phyloP scores from a whole-genome alignment of 2,888 invertebrate species.

The Cantharis rufa region DNA sequence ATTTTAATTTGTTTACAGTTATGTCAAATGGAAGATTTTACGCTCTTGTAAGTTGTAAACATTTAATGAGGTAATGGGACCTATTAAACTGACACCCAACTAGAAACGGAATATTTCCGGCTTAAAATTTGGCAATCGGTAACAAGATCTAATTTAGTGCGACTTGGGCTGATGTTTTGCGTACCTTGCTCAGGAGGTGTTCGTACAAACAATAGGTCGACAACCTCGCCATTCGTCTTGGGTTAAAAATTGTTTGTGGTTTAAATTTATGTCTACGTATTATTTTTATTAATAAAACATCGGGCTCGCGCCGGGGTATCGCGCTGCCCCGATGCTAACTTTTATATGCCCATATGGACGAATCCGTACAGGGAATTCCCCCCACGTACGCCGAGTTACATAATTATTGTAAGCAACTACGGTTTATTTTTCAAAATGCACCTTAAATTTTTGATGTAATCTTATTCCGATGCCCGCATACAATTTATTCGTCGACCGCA shows the following conservation, averaged over 20 bases:
- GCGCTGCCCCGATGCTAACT: not conserved
- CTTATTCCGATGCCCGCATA: not conserved
- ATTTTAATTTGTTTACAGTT: not conserved
- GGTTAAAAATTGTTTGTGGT: not conserved
- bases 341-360: not conserved
- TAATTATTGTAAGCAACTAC: not conserved
- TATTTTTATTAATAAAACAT: not conserved
- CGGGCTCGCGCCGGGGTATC: not conserved
- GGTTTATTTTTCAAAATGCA: not conserved
- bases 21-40: not conserved
- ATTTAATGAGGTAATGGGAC: not conserved
- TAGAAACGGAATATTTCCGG: conserved; percentile 2
- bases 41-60: not conserved
- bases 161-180: not conserved
- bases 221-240: not conserved
- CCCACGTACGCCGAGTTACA: not conserved
- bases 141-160: conserved; percentile 1
- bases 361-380: not conserved
- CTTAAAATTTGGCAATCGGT: not conserved
- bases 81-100: not conserved
- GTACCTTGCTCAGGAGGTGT: not conserved
- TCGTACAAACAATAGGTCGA: not conserved
- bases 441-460: too few species aligned
- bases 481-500: not conserved
- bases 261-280: not conserved